Percentiles rank a stretch among this genome's conserved stretches.
These are phyloP conservation scores for Latheticus oryzae DNA, from an alignment of 2,888 invertebrate species.

Conservation along the genomic window DNA sequence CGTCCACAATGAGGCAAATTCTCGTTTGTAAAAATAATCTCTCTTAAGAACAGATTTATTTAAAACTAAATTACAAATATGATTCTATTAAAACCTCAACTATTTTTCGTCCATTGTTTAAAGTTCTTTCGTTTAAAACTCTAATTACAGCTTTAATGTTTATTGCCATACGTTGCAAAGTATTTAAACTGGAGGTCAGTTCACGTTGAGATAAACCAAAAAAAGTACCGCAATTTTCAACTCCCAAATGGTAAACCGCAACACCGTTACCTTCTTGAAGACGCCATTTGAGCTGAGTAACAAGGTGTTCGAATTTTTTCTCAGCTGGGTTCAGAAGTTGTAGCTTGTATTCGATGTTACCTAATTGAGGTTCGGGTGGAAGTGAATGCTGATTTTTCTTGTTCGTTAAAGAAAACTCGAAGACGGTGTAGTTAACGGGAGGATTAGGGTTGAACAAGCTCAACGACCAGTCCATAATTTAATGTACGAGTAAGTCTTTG, in stretches of 20 bases:
- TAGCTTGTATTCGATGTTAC: conserved; percentile 96
- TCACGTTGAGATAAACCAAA: conserved; percentile 86
- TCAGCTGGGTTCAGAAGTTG: conserved; percentile 93
- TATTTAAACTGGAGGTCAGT: conserved; percentile 86
- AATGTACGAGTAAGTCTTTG: not conserved
- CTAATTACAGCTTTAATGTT: conserved; percentile 86
- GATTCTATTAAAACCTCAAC: conserved; percentile 86
- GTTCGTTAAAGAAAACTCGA: conserved; percentile 65
- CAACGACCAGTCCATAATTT: conserved; percentile 84
- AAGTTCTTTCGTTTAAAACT: conserved; percentile 75
- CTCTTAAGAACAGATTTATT: too few species aligned
- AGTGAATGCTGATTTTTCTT: conserved; percentile 71
- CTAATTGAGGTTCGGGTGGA: conserved; percentile 92
- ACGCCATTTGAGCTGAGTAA: conserved; percentile 97
- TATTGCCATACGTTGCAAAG: conserved; percentile 89
- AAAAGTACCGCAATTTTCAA: conserved; percentile 88
- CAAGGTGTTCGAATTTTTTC: conserved; percentile 93
- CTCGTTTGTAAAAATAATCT: too few species aligned
- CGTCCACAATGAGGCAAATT: too few species aligned
- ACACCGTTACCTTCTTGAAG: conserved; percentile 95
- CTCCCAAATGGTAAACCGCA: conserved; percentile 97
- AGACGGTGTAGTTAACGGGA: conserved; percentile 67
- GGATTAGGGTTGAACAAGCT: conserved; percentile 80
- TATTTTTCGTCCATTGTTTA: conserved; percentile 72
- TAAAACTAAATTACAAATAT: too few species aligned